These are phyloP conservation scores for Habrosyne pyritoides DNA, from an alignment of 2,888 invertebrate genomes.

Conservation along the genomic window DNA sequence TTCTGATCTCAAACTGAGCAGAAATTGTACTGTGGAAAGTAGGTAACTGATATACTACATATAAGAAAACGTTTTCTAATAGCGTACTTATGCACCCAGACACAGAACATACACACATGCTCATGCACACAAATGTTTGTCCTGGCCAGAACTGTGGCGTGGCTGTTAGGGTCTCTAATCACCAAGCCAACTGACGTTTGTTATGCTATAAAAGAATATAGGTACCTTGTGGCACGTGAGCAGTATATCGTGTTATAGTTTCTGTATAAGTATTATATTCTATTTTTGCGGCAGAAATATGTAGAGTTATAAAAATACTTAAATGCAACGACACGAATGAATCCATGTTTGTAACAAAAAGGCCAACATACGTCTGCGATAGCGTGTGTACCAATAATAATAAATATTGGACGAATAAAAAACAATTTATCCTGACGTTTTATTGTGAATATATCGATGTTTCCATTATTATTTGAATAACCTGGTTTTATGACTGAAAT, in stretches of 20 bases:
- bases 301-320: slow-evolving; percentile 19
- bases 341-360: slow-evolving; percentile 29
- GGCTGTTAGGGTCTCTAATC: too few relatives aligned
- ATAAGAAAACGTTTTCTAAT: too few relatives aligned
- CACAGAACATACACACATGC: too few relatives aligned
- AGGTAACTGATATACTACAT: too few relatives aligned
- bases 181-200: too few relatives aligned
- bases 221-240: neutral
- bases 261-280: slow-evolving; percentile 17
- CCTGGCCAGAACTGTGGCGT: too few relatives aligned
- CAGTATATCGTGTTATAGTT: neutral
- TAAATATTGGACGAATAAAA: slow-evolving; percentile 40
- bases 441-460: slow-evolving; percentile 34
- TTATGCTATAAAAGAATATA: too few relatives aligned
- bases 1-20: too few relatives aligned
- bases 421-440: slow-evolving; percentile 33
- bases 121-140: too few relatives aligned
- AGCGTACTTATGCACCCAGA: too few relatives aligned
- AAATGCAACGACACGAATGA: slow-evolving; percentile 16
- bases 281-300: slow-evolving; percentile 13
- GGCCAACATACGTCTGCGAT: slow-evolving; percentile 24
- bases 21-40: too few relatives aligned
- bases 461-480: slow-evolving; percentile 14
- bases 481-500: slow-evolving; percentile 7
- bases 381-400: slow-evolving; percentile 24